A percentile compares a stretch with the other conserved stretches of the same genome.
Conservation (phyloP, 2,888 invertebrate species). For the Ophion slaviceki region DNA sequence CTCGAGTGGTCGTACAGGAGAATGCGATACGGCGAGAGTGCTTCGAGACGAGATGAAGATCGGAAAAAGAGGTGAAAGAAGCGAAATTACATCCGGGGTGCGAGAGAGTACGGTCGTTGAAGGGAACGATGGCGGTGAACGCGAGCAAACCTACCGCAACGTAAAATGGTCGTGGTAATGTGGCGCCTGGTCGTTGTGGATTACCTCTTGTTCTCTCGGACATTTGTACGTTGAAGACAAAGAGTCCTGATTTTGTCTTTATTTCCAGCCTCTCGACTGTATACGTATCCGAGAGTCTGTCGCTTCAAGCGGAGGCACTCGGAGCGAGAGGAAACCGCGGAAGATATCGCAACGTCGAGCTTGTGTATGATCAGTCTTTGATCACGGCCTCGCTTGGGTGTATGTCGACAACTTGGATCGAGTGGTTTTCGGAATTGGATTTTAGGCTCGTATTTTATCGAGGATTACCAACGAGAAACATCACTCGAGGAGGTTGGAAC, state of each 20-base stretch:
- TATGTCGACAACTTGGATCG: no score
- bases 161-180: constrained; percentile 66
- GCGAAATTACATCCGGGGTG: constrained; percentile 68
- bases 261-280: no score
- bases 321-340: background rate
- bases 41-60: constrained; percentile 14
- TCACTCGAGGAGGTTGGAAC: no score
- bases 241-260: constrained; percentile 60
- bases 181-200: constrained; percentile 58
- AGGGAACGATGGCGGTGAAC: constrained; percentile 73
- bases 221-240: constrained; percentile 32
- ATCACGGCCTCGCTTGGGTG: no score
- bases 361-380: background rate
- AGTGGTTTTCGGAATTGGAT: no score
- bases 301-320: constrained; percentile 1
- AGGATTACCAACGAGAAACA: no score
- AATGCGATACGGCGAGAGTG: constrained; percentile 23
- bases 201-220: constrained; percentile 59
- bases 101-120: constrained; percentile 66
- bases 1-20: background rate
- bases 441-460: no score
- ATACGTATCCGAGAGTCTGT: no score
- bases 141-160: constrained; percentile 68
- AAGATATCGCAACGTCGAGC: background rate
- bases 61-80: constrained; percentile 39